A percentile compares a stretch with the other conserved stretches of the same genome.
Evolutionary conservation across 2,888 invertebrate genomes (phyloP).

Genomic region (Chymomyza fuscimana): DNA sequence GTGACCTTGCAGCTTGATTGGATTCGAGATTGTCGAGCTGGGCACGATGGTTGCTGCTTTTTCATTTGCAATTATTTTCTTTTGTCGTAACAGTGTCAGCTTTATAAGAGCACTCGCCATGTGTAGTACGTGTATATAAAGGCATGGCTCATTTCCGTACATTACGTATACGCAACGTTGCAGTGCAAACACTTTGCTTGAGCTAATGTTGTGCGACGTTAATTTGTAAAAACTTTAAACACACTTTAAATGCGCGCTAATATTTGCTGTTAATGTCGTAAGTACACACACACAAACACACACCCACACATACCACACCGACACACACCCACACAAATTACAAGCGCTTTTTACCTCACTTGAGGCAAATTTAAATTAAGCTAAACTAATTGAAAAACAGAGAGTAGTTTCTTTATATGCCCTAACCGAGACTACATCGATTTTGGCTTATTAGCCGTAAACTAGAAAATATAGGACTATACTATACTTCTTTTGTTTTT

Average conservation of each 20-base stretch:
- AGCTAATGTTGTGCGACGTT: constrained; percentile 8
- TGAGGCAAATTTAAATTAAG: constrained; percentile 70
- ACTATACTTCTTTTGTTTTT: no score
- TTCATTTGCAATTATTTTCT: neutral
- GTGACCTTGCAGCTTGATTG: constrained; percentile 65
- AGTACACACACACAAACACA: neutral
- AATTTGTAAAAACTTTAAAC: constrained; percentile 50
- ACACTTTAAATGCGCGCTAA: constrained; percentile 49
- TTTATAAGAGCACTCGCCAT: neutral
- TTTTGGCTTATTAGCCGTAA: neutral
- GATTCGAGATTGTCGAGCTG: constrained; percentile 39
- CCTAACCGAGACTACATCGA: neutral
- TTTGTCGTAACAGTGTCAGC: neutral
- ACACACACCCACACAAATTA: neutral
- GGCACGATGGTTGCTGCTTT: neutral
- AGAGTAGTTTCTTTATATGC: neutral
- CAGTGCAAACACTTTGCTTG: neutral
- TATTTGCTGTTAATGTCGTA: constrained; percentile 56
- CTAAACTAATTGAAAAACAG: constrained; percentile 60
- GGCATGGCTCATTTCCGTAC: neutral
- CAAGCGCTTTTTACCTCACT: constrained; percentile 48
- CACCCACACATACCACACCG: no score
- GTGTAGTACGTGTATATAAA: neutral
- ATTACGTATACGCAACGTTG: constrained; percentile 21
- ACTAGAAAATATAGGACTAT: no score